Percentiles rank a stretch among this genome's conserved stretches.
Conservation (phyloP, 2,888 invertebrate genomes). For the Drosophila trichaetosa region DNA sequence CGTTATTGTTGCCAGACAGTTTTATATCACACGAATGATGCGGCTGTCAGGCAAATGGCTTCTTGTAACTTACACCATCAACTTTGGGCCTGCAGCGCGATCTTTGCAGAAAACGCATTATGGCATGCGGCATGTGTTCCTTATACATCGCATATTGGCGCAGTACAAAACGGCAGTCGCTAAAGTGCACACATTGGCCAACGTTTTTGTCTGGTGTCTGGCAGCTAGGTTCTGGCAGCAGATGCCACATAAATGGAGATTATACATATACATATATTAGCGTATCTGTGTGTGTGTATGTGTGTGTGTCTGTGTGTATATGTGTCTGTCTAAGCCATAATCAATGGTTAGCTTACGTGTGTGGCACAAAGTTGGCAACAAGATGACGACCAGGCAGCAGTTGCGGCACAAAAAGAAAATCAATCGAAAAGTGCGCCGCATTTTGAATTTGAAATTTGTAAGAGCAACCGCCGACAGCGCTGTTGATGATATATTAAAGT, state of each 20-base stretch:
- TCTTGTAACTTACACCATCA: constrained; percentile 65
- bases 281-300: background rate
- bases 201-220: constrained; percentile 66
- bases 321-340: constrained; percentile 38
- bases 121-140: constrained; percentile 69
- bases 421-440: constrained; percentile 71
- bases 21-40: constrained; percentile 32
- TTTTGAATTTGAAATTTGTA: constrained; percentile 66
- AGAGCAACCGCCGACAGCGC: constrained; percentile 34
- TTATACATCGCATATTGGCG: constrained; percentile 73
- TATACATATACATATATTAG: constrained; percentile 10
- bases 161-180: constrained; percentile 65
- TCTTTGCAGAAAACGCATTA: constrained; percentile 73
- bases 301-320: constrained; percentile 3
- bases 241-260: constrained; percentile 17
- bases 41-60: constrained; percentile 42
- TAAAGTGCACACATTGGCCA: constrained; percentile 72
- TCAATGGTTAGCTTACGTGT: constrained; percentile 68
- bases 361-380: constrained; percentile 65
- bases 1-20: constrained; percentile 61
- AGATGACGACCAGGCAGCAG: constrained; percentile 48
- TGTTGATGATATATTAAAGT: constrained; percentile 67
- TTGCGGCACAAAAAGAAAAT: constrained; percentile 59
- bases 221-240: constrained; percentile 59
- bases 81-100: constrained; percentile 70